Evolutionary conservation across 1,140 invertebrate genomes (phyloP).

Genomic region (Oscheius sp.): DNA sequence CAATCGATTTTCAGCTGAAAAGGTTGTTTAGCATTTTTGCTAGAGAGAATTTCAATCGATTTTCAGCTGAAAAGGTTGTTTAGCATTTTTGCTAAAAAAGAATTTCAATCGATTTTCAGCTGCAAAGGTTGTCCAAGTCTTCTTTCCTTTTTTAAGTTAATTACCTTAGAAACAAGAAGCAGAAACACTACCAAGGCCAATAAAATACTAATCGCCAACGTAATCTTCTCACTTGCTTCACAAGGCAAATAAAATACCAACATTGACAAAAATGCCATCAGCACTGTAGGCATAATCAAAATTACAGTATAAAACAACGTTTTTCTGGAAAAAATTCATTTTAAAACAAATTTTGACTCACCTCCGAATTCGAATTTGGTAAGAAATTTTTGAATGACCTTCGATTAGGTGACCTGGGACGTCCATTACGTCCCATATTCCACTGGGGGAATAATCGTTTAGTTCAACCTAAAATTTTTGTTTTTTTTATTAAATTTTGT

Average conservation of each 20-base stretch:
- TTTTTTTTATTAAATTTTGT: too few relatives aligned
- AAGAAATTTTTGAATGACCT: conserved; percentile 54
- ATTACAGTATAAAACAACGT: conserved; percentile 98
- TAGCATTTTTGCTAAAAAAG: too few relatives aligned
- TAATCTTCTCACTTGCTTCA: conserved; percentile 82
- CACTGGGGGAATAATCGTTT: conserved; percentile 84
- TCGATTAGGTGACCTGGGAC: conserved; percentile 76
- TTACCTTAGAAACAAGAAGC: conserved; percentile 82
- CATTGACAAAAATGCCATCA: conserved; percentile 96
- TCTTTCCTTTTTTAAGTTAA: not conserved
- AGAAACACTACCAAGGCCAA: conserved; percentile 97
- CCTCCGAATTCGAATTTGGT: conserved; percentile 56
- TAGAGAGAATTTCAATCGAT: too few relatives aligned
- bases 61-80: too few relatives aligned
- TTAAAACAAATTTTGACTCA: conserved; percentile 1
- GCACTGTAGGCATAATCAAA: conserved; percentile 91
- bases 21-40: too few relatives aligned
- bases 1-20: too few relatives aligned
- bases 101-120: too few relatives aligned
- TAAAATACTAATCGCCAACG: conserved; percentile 93
- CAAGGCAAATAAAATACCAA: conserved; percentile 92
- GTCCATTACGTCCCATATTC: conserved; percentile 97
- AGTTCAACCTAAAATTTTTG: conserved; percentile 75
- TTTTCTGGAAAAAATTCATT: conserved; percentile 68
- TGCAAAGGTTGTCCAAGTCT: too few relatives aligned